Percentiles rank a stretch among this genome's conserved stretches.
These are phyloP conservation scores for Lerema accius DNA, from an alignment of 1,140 invertebrate genomes.

Conservation along the genomic window DNA sequence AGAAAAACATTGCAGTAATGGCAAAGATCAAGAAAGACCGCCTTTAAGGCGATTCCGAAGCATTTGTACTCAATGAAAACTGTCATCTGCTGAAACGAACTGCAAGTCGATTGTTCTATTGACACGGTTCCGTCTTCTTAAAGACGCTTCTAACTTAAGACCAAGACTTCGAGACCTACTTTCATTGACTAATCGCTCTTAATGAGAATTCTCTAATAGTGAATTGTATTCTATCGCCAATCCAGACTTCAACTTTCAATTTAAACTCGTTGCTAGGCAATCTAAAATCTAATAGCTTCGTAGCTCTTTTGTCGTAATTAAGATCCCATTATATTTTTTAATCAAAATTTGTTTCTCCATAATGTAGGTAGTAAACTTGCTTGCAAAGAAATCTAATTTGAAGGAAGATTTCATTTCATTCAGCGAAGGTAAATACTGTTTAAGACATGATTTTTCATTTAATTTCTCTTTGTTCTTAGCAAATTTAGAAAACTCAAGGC, in stretches of 20 bases:
- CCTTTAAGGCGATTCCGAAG: background rate
- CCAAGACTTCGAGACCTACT: slow-evolving; percentile 31
- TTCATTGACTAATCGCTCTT: slow-evolving; percentile 28
- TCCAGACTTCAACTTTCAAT: background rate
- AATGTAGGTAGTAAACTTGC: too few relatives aligned
- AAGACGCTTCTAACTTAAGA: slow-evolving; percentile 17
- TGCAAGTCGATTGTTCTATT: slow-evolving; percentile 30
- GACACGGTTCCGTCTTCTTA: slow-evolving; percentile 28
- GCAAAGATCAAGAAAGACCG: background rate
- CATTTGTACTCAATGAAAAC: slow-evolving; percentile 12
- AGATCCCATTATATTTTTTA: too few relatives aligned
- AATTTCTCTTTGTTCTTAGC: too few relatives aligned
- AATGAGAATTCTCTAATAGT: slow-evolving; percentile 27
- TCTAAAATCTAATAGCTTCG: background rate
- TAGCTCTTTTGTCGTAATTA: too few relatives aligned
- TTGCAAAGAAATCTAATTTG: background rate
- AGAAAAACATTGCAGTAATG: background rate
- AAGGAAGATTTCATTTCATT: background rate
- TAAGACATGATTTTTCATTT: background rate
- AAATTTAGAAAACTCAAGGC: too few relatives aligned
- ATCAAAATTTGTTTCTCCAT: too few relatives aligned
- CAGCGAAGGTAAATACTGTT: background rate
- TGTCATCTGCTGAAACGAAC: slow-evolving; percentile 13
- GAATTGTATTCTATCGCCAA: background rate
- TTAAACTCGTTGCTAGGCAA: background rate